A percentile compares a stretch with the other conserved stretches of the same genome.
Evolutionary conservation across 2,888 invertebrate species (phyloP).

Genomic region (Incurvaria masculella): DNA sequence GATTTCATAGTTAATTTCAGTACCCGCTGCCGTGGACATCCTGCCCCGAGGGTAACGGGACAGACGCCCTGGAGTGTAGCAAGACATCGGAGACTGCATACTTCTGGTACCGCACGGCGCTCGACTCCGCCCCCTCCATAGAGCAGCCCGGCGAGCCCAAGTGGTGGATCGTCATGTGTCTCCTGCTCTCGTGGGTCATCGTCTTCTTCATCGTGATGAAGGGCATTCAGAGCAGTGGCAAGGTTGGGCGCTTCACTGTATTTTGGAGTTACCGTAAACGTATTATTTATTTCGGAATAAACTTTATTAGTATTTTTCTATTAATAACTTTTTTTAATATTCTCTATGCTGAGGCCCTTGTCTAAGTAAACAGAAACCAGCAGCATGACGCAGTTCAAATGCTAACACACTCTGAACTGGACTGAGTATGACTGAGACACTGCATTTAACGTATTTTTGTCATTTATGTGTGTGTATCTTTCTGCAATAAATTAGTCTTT

Average conservation of each 20-base stretch:
- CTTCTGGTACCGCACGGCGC: constrained; percentile 88
- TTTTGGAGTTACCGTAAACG: not conserved
- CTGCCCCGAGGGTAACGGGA: constrained; percentile 71
- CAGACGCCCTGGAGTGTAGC: constrained; percentile 70
- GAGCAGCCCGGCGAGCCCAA: constrained; percentile 81
- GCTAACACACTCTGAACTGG: no score
- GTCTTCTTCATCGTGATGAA: constrained; percentile 96
- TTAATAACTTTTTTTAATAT: not conserved
- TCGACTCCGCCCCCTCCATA: constrained; percentile 85
- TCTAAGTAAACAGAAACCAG: no score
- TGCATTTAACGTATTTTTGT: no score
- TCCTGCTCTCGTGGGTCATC: constrained; percentile 83
- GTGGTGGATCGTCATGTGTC: constrained; percentile 91
- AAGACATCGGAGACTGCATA: constrained; percentile 86
- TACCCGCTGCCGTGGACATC: constrained; percentile 80
- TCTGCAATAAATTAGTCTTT: no score
- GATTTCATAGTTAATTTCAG: constrained; percentile 50
- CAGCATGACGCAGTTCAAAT: no score
- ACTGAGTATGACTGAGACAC: no score
- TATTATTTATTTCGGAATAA: not conserved
- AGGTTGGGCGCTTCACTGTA: constrained; percentile 61
- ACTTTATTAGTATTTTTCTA: not conserved
- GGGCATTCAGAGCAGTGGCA: constrained; percentile 94
- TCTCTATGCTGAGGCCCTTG: not conserved
- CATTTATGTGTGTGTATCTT: no score